Conservation (phyloP, 2,113 vertebrate genomes). For the Chauna torquata region DNA sequence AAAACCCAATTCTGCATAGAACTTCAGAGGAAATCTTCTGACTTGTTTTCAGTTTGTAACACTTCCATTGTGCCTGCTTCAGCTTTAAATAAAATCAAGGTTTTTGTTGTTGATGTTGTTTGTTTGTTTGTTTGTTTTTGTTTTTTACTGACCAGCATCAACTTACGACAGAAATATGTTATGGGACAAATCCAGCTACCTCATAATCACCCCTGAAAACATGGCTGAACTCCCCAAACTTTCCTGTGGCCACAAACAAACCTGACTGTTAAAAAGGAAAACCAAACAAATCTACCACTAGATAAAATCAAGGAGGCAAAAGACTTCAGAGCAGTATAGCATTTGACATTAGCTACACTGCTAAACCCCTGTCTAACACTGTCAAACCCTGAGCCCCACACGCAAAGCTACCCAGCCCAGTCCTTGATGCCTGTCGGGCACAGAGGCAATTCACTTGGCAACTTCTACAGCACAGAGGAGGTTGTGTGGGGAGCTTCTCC, state of each 20-base stretch:
- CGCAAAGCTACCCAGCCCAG: background rate
- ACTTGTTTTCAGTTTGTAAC: background rate
- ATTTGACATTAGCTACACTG: background rate
- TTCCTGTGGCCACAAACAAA: background rate
- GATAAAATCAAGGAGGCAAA: background rate
- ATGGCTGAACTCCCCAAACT: background rate
- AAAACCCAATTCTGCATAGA: background rate
- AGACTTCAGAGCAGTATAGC: background rate
- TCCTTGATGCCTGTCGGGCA: background rate
- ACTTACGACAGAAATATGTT: background rate
- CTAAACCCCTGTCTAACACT: background rate
- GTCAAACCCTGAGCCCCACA: background rate
- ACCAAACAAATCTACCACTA: background rate
- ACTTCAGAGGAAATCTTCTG: background rate
- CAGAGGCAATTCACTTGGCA: background rate
- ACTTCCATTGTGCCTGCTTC: background rate
- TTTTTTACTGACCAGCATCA: background rate
- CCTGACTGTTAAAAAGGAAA: background rate
- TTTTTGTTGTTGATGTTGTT: too few relatives aligned
- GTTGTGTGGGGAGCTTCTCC: background rate
- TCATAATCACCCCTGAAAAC: background rate
- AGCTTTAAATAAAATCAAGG: background rate
- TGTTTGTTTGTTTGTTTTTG: background rate
- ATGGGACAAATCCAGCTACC: background rate
- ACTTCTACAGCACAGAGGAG: fast-evolving